Conservation (phyloP, 2,888 invertebrate species). For the Venustoraphidia nigricollis region DNA sequence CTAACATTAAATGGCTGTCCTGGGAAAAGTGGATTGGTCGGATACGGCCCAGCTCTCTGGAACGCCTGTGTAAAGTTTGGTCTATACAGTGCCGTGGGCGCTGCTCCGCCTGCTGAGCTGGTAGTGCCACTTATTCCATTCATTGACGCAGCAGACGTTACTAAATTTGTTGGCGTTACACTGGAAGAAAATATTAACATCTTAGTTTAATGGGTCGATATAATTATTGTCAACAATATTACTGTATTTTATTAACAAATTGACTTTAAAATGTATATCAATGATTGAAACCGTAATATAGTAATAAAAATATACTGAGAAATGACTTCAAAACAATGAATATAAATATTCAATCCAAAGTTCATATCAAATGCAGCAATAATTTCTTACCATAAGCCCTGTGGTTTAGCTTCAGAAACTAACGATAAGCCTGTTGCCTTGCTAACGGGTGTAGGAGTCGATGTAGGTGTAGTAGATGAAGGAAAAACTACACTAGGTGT, state of each 20-base stretch:
- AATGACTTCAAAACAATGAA: background rate
- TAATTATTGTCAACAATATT: background rate
- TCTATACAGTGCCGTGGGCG: conserved; percentile 50
- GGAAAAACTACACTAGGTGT: conserved; percentile 22
- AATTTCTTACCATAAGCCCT: background rate
- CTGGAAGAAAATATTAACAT: conserved; percentile 14
- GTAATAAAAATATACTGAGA: background rate
- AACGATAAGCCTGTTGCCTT: conserved; percentile 22
- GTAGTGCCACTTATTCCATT: conserved; percentile 25
- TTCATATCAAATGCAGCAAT: too few relatives aligned
- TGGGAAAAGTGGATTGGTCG: conserved; percentile 25
- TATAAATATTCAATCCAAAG: too few relatives aligned
- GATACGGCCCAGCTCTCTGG: conserved; percentile 41
- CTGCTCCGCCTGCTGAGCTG: conserved; percentile 30
- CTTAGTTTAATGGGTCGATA: too few relatives aligned
- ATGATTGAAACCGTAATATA: background rate
- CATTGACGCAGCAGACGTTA: conserved; percentile 18
- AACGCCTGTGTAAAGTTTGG: conserved; percentile 59
- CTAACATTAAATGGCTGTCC: conserved; percentile 24
- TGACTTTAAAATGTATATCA: background rate
- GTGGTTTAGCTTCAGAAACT: conserved; percentile 1
- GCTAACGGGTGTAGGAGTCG: conserved; percentile 28
- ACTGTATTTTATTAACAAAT: background rate
- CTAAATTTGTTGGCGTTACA: conserved; percentile 20
- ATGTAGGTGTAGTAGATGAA: conserved; percentile 31